phyloP scores from a whole-genome alignment of 2,888 invertebrate genomes.

The Caenorhabditis sp. region DNA sequence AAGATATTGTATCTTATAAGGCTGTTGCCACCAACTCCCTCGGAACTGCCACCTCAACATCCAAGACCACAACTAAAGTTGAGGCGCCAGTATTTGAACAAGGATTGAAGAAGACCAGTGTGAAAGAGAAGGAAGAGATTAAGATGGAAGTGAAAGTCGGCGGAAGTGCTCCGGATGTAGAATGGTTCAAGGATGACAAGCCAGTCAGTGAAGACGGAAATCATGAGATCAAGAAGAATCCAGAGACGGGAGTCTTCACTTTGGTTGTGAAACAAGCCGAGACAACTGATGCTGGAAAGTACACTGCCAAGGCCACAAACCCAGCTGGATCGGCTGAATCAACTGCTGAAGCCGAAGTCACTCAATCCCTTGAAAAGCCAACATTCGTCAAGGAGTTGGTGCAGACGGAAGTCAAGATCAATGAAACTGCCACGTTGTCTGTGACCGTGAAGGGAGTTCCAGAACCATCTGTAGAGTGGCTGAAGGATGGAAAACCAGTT shows the following conservation, averaged over 20 bases:
- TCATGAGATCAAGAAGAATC: conserved; percentile 70
- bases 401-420: conserved; percentile 70
- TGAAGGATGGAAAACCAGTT: conserved; percentile 95
- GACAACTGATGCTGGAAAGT: conserved; percentile 71
- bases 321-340: conserved; percentile 72
- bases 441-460: conserved; percentile 77
- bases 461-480: conserved; percentile 86
- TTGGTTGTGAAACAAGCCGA: conserved; percentile 71
- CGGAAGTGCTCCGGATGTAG: conserved; percentile 92
- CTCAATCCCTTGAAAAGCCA: conserved; percentile 60
- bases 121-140: conserved; percentile 88
- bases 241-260: conserved; percentile 86
- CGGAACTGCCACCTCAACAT: conserved; percentile 79
- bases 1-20: conserved; percentile 72
- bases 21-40: conserved; percentile 90
- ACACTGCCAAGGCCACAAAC: conserved; percentile 73
- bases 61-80: conserved; percentile 73
- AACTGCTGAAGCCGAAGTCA: conserved; percentile 68
- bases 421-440: conserved; percentile 71
- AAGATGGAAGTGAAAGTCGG: conserved; percentile 88
- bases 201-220: conserved; percentile 85
- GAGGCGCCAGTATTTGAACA: conserved; percentile 87
- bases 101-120: conserved; percentile 86
- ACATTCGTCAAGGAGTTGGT: conserved; percentile 72
- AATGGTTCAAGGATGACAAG: conserved; percentile 92